These are phyloP conservation scores for Rhinoptilus africanus DNA, from an alignment of 2,113 vertebrate genomes.

Conservation along the genomic window DNA sequence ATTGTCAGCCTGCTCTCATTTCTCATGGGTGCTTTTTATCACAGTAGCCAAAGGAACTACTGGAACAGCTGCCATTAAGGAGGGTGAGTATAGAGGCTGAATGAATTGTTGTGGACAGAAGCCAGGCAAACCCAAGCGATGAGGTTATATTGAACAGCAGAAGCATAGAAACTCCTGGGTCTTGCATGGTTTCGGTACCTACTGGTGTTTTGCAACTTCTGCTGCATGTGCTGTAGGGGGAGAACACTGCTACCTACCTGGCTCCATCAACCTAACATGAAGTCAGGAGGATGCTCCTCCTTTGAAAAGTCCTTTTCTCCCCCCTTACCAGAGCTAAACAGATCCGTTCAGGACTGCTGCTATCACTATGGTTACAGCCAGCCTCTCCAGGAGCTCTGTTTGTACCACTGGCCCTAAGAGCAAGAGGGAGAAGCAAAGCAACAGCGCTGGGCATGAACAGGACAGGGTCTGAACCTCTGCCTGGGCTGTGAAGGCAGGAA, in stretches of 20 bases:
- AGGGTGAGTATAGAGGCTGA: neutral
- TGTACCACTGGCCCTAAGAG: neutral
- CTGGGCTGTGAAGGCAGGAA: neutral
- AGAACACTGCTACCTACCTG: neutral
- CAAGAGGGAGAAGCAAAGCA: neutral
- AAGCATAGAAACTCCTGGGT: neutral
- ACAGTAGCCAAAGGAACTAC: neutral
- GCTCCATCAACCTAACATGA: neutral
- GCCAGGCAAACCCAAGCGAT: neutral
- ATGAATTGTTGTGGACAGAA: neutral
- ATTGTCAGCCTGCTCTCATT: neutral
- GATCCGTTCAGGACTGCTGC: neutral
- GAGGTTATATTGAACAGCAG: neutral
- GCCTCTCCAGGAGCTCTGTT: neutral
- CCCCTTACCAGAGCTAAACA: neutral
- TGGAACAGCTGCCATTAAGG: neutral
- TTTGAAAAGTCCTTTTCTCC: neutral
- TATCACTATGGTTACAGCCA: constrained; percentile 48
- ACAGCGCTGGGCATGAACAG: neutral
- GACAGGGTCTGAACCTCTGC: neutral
- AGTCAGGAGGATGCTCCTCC: neutral
- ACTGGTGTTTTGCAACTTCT: neutral
- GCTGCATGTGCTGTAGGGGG: neutral
- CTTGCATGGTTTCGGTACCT: neutral
- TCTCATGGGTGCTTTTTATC: neutral